Evolutionary conservation across 2,888 invertebrate genomes (phyloP), one percentile per base, ranked within the genome.

Genomic region (Eupithecia dodoneata): DNA sequence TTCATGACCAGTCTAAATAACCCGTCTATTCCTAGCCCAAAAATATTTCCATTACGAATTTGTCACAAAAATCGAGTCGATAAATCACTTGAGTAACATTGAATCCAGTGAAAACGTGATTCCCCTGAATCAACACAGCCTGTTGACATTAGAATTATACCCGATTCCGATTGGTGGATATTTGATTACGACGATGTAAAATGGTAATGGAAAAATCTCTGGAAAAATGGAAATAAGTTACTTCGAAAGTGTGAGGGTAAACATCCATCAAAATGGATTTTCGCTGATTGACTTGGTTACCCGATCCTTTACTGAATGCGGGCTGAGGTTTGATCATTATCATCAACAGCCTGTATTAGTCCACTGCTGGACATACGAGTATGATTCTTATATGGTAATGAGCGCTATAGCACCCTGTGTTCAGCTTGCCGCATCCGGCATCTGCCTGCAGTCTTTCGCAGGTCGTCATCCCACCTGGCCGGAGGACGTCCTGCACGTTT

Each of bases 171-270:
- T 78, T 75, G 75, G 75, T 69, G 76, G 81, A 78, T 81, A 76
- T 81, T 81, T 79, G 79, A 81, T 81, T 81, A 81, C 75, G 75
- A 74, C 76, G 73, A 81, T 75, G 76, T 81, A 76, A 79, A 81
- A 74, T 75, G 72, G 76, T 76, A 81, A 78, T 79, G 76, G 70
- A 78, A 81, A 80, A 81, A 70, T 73, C 67, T 44, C 42, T 18
- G 67, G 73, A 71, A 66, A 63, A 55, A 12, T 49, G 70, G 49
- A 66, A 77, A 65, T 45, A 69, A 70, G 69, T 69, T 69, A 70
- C 30, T 71, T 72, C 30, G 45, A 45, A 45, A 69, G 70, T 45
- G 70, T 70, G 47, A 70, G 30, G 52, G 65, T 69, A 76, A 79
- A 74, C 78, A 73, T 72, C 63, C 30, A 30, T 75, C 63, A 67